Evolutionary conservation across 2,113 vertebrate genomes (phyloP), one percentile per base, ranked within the genome.

Genomic region (Gallinago paraguaiae): DNA sequence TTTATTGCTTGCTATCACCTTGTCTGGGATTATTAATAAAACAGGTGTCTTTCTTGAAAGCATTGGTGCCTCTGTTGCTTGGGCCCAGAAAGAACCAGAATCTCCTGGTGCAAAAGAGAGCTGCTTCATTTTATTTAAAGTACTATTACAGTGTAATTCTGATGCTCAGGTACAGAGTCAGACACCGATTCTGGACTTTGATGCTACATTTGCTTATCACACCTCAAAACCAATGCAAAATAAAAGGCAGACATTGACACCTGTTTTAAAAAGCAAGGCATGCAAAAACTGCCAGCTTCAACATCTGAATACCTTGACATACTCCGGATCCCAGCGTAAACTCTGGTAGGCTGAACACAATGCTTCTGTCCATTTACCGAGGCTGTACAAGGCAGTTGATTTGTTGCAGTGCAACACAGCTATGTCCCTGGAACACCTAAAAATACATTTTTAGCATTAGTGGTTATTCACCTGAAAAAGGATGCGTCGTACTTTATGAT

Each of bases 361-460:
- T 0, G 98, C 97, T 35, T 98, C 98, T 1, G 51, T 75, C 98
- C 98, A 98, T 83, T 96, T 98, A 25, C 94, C 88, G 19, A 98
- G 97, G 68, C 54, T 97, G 88, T 97, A 98, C 85, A 98, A 93
- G 7, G 98, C 97, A 45, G 97, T 98, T 68, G 98, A 98, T 82
- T 95, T 98, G 88, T 98, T 98, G 95, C 98, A 98, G 50, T 98
- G 76, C 17, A 98, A 70, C 76, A 98, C 96, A 50, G 98, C 98
- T 92, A 98, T 64, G 27, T 98, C 98, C 64, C n/a, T 95, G 31
- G 89, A 79, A 45, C 95, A 79, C 72, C 98, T 98, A 14, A 37
- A 86, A 96, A 68, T 10, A 94, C 1, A 11, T 18, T 70, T 91
- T 85, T 27, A 57, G 37, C 7, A 41, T 88, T 64, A 78, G 8